phyloP scores from a whole-genome alignment of 2,797 vertebrate species.

The Eidolon dupreanum region DNA sequence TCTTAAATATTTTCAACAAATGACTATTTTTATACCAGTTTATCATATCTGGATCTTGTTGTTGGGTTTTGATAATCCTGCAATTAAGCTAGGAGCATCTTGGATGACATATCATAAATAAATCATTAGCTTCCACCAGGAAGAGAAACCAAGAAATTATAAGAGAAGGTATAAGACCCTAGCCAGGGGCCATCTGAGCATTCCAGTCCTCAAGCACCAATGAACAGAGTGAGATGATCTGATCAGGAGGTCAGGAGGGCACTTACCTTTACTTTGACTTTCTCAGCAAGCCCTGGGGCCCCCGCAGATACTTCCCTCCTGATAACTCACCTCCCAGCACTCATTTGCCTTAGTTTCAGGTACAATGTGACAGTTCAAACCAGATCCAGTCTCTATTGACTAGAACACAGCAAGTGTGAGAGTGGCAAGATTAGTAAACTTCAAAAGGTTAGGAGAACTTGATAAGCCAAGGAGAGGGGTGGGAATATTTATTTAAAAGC shows the following conservation, averaged over 20 bases:
- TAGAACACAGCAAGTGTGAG: neutral
- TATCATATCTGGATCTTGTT: neutral
- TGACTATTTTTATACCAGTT: neutral
- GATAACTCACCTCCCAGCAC: slow-evolving; percentile 45
- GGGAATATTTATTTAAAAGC: slow-evolving; percentile 76
- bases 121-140: neutral
- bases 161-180: neutral
- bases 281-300: neutral
- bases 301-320: neutral
- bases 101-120: neutral
- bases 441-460: slow-evolving; percentile 65
- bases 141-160: neutral
- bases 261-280: slow-evolving; percentile 40
- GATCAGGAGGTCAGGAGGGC: slow-evolving; percentile 7
- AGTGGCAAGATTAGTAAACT: slow-evolving; percentile 63
- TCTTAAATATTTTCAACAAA: neutral
- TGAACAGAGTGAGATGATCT: neutral
- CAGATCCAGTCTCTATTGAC: slow-evolving; percentile 10
- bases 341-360: slow-evolving; percentile 30
- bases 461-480: slow-evolving; percentile 63
- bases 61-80: neutral
- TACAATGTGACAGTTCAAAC: slow-evolving; percentile 57
- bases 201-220: neutral
- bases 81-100: neutral
- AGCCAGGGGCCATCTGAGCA: neutral